Evolutionary conservation across 2,888 invertebrate species (phyloP), one percentile per base, ranked within the genome.

Genomic region (Diplolepis rosae): DNA sequence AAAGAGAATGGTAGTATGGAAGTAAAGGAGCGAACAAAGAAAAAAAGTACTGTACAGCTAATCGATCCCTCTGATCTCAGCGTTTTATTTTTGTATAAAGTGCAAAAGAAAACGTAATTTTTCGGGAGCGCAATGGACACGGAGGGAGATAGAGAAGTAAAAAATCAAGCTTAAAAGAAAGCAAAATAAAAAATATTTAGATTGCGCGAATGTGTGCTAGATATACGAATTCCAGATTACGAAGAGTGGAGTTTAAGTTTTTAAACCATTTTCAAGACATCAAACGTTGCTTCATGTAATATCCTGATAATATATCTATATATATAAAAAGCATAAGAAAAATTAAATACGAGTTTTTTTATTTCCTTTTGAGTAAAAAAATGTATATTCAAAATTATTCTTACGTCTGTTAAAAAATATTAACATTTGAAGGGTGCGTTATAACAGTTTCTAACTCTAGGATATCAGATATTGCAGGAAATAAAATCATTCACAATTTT

Each of bases 61-160:
- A 77, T 80, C 80, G 79, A 83, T 79, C 79, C 77, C 80, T 82
- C 80, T 83, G 82, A 85, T 85, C 84, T 84, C 84, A 82, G 82
- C 82, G 79, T 87, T 87, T 87, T 87, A 87, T 88, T 88, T 88
- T 88, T 88, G 83, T 86, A 87, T 83, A 85, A 83, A 83, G 80
- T 79, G 82, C 82, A 80, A 83, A 81, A 83, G 81, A 77, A 78
- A 81, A 81, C 45, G 18, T 82, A 82, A 81, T 78, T 82, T 81
- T 80, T 80, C 78, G 78, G 77, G 83, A 77, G 67, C 48, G 45
- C 54, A 67, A 66, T 9, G 67, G 39, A 48, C 42, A 65, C 18
- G 71, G 76, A 77, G 73, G 70, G 69, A 32, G 18, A 69, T 54
- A 69, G 68, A 74, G 70, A 71, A 70, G 77, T 75, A 75, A 74